Base-by-base conservation (phyloP, 2,888 invertebrate species). In the Rosalia funebris region DNA sequence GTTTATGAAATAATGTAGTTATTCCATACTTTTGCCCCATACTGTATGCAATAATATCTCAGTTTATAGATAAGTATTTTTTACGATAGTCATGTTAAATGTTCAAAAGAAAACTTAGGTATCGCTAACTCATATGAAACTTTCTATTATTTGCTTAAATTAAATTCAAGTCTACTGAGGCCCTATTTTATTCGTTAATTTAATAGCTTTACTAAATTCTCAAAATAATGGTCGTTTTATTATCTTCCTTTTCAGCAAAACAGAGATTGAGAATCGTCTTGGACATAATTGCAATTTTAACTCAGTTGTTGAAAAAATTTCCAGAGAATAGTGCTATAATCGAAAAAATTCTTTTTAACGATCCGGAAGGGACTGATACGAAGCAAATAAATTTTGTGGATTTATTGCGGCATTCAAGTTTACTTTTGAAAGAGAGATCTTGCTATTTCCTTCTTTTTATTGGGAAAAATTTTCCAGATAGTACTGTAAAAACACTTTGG, bases 311-410 rank as follows among this genome's bases (percentile, higher is more conserved):
- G 11, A 86, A 91, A 67, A 89, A 88, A 60, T 80, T 89, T 12
- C 92, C 93, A 0, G 91, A 92, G 74, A 90, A 92, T 75, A 88
- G 88, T 0, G 89, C 89, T 58, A 83, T 93, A 0, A 89, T 93
- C 0, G 91, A 91, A 74, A 88, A 87, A 71, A 87, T 93, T 60
- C 81, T 92, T 2, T 83, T 88, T 57, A 86, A 86, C n/a, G 76
- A 77, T 63, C 63, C 71, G 16, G 65, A 64, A 20, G 66, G 71
- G 60, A 61, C 63, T 15, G 37, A 63, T 17, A 32, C 52, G 17
- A 72, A 81, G 1, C 82, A 82, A 56, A 68, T 85, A 9, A 83
- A 86, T 72, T 84, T 90, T 60, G 78, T 85, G 34, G 77, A 76
- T 20, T 82, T 90, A 48, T 77, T 90, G 56, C 84, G 86, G 68